Evolutionary conservation across 2,797 vertebrate species (phyloP).

Genomic region (Lutjanus argentimaculatus): DNA sequence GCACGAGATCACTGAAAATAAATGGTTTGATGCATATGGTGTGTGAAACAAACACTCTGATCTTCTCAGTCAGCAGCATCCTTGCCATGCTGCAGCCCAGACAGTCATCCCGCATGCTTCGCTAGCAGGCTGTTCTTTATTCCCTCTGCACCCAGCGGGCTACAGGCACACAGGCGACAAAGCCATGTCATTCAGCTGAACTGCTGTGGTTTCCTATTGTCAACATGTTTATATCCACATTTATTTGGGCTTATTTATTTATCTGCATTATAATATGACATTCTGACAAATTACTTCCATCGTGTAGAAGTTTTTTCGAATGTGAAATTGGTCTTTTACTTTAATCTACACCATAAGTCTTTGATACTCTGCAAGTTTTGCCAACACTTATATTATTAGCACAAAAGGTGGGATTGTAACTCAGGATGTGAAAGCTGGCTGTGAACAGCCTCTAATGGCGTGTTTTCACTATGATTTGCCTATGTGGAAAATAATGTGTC

Average conservation of each 20-base stretch:
- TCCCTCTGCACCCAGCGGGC: slow-evolving; percentile 20
- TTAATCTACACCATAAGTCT: background rate
- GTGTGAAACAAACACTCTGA: slow-evolving; percentile 25
- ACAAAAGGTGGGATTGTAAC: background rate
- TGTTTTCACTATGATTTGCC: background rate
- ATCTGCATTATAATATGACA: background rate
- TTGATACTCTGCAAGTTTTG: background rate
- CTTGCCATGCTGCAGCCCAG: background rate
- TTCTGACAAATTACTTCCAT: background rate
- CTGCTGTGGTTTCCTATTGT: background rate
- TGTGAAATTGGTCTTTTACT: background rate
- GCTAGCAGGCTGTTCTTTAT: slow-evolving; percentile 24
- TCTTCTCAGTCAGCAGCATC: slow-evolving; percentile 10
- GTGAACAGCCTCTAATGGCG: background rate
- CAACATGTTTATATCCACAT: background rate
- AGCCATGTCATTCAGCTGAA: slow-evolving; percentile 7
- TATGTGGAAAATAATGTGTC: background rate
- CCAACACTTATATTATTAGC: background rate
- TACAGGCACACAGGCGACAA: background rate
- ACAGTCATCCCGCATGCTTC: slow-evolving; percentile 1
- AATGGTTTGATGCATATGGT: slow-evolving; percentile 16
- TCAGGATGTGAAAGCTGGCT: background rate
- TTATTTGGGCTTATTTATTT: background rate
- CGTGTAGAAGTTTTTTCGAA: background rate
- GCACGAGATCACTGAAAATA: slow-evolving; percentile 2